These are phyloP conservation scores for Poeciliopsis occidentalis DNA, from an alignment of 2,113 vertebrate genomes.

Conservation along the genomic window DNA sequence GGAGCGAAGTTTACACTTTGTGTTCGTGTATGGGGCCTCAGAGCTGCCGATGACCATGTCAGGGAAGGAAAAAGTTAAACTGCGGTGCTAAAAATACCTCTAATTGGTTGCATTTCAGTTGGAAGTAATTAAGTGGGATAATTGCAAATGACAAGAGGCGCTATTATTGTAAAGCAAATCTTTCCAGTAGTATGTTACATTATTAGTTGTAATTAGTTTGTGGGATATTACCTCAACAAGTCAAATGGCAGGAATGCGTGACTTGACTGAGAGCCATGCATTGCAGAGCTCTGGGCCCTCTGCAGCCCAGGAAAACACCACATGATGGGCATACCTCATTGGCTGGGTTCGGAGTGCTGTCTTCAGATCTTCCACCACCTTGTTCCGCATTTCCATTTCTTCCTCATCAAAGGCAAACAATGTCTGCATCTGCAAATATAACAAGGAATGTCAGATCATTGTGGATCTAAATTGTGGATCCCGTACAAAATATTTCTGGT, in stretches of 20 bases:
- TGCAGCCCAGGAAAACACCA: constrained; percentile 7
- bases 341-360: constrained; percentile 96
- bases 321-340: constrained; percentile 85
- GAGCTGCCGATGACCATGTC: constrained; percentile 33
- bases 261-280: neutral
- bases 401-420: constrained; percentile 94
- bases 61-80: constrained; percentile 1
- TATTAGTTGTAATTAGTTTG: constrained; percentile 13
- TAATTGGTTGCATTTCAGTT: constrained; percentile 17
- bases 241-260: constrained; percentile 12
- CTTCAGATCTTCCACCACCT: constrained; percentile 96
- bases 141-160: constrained; percentile 21
- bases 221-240: constrained; percentile 10
- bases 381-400: constrained; percentile 96
- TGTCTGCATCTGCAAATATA: constrained; percentile 89
- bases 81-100: constrained; percentile 28
- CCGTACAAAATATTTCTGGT: neutral
- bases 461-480: neutral
- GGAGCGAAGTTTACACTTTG: constrained; percentile 7
- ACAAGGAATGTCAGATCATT: neutral
- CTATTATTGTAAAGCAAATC: constrained; percentile 1
- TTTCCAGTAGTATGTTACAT: constrained; percentile 4
- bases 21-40: constrained; percentile 24
- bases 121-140: constrained; percentile 4
- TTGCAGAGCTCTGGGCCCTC: neutral